Conservation (phyloP, 2,888 invertebrate genomes). For the Girardia tigrina region DNA sequence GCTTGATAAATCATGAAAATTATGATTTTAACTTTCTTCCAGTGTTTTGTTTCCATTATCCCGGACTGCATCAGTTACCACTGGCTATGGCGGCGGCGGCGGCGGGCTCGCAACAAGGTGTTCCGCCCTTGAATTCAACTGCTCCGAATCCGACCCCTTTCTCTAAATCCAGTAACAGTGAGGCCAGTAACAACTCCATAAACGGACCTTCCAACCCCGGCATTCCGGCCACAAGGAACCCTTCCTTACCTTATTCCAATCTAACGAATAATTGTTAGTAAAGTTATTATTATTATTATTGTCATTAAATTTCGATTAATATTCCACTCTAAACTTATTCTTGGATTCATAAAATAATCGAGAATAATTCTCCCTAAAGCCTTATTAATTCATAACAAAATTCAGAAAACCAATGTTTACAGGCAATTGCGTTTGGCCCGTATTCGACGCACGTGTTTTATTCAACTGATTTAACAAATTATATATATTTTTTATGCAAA, state of each 20-base stretch:
- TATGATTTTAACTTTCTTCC: neutral
- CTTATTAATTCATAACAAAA: neutral
- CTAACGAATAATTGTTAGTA: neutral
- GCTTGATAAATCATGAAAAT: neutral
- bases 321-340: neutral
- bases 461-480: neutral
- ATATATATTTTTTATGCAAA: neutral
- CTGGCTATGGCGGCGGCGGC: constrained; percentile 4
- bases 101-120: neutral
- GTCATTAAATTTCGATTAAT: neutral
- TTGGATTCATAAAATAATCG: too few relatives aligned
- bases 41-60: constrained; percentile 24
- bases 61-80: neutral
- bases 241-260: neutral
- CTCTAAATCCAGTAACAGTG: neutral
- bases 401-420: neutral
- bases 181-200: neutral
- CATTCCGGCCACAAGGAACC: neutral
- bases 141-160: neutral
- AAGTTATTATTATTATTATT: neutral
- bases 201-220: neutral
- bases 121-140: neutral
- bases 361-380: neutral
- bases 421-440: neutral
- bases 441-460: neutral